Percentiles rank a stretch among this genome's conserved stretches.
Conservation (phyloP, 2,888 invertebrate species). For the Blastobasis adustella region DNA sequence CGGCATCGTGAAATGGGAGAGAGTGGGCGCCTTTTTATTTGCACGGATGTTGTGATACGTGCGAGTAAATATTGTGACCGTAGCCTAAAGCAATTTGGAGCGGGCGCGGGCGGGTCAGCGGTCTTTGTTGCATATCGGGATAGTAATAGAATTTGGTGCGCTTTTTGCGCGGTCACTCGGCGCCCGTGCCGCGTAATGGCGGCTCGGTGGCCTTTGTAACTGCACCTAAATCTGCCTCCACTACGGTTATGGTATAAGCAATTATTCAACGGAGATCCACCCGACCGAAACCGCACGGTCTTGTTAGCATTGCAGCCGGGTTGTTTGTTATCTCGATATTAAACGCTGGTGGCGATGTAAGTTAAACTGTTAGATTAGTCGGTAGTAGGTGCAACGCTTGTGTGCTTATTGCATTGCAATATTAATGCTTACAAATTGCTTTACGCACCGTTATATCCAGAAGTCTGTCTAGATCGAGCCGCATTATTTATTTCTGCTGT, state of each 20-base stretch:
- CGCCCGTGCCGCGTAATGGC: constrained; percentile 53
- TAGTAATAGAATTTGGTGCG: constrained; percentile 73
- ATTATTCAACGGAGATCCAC: constrained; percentile 29
- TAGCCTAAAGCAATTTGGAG: constrained; percentile 71
- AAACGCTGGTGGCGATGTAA: neutral
- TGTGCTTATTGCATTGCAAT: no score
- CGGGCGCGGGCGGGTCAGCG: constrained; percentile 58
- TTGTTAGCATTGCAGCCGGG: constrained; percentile 8
- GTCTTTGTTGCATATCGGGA: constrained; percentile 72
- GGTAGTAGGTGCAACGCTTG: neutral
- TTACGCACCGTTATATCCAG: no score
- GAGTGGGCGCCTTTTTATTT: constrained; percentile 12
- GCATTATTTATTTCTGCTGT: no score
- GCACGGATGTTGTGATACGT: constrained; percentile 45
- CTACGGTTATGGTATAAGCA: constrained; percentile 42
- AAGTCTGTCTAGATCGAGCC: no score
- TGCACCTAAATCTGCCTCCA: constrained; percentile 63
- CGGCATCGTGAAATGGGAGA: no score
- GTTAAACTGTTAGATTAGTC: neutral
- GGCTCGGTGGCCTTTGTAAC: constrained; percentile 67
- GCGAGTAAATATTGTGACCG: constrained; percentile 63
- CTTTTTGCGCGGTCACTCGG: constrained; percentile 63
- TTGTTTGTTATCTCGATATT: constrained; percentile 7
- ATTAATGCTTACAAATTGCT: no score
- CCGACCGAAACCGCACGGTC: constrained; percentile 10